Evolutionary conservation across 2,797 vertebrate species (phyloP), one percentile per base, ranked within the genome.

Genomic region (Epinephelus coioides): DNA sequence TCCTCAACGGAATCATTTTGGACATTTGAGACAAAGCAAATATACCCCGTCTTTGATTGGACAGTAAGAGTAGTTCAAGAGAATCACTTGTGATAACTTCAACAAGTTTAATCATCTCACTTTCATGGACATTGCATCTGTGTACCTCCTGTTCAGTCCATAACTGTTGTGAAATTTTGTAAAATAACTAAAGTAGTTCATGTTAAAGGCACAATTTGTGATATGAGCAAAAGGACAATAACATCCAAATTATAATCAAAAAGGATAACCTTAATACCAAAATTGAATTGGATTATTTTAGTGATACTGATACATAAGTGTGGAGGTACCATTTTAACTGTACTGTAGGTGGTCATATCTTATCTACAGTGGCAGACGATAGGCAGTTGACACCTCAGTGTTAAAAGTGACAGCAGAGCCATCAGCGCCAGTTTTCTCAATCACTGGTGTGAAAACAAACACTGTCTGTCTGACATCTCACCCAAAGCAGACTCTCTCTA

Each of bases 1-100:
- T 93, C 90, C 80, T 92, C 83, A 79, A 92, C 89, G 87, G 93
- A 94, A 94, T 91, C 91, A 83, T 83, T 82, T 69, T 74, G 60
- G 91, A 84, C 75, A 92, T 70, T 69, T 59, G 91, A 91, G 89
- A 94, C 85, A 85, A 89, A 89, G 84, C 81, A 94, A 92, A 92
- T 91, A 91, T 82, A 87, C 83, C 73, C 49, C 12, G n/a, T 79
- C 85, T 92, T 87, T 89, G 88, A 92, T 89, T 92, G 84, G 78
- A 85, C 79, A 67, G 71, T 76, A 69, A 80, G 83, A 89, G 43
- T 76, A 79, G 84, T 90, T 89, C 79, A 88, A 89, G 84, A 81
- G 79, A 91, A 90, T 86, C 47, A 81, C 86, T 77, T 88, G 78
- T 66, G 75, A 90, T 90, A 92, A 85, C 83, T 92, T 85, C 67